Evolutionary conservation across 2,888 invertebrate species (phyloP).

Genomic region (Oscheius myriophilus): DNA sequence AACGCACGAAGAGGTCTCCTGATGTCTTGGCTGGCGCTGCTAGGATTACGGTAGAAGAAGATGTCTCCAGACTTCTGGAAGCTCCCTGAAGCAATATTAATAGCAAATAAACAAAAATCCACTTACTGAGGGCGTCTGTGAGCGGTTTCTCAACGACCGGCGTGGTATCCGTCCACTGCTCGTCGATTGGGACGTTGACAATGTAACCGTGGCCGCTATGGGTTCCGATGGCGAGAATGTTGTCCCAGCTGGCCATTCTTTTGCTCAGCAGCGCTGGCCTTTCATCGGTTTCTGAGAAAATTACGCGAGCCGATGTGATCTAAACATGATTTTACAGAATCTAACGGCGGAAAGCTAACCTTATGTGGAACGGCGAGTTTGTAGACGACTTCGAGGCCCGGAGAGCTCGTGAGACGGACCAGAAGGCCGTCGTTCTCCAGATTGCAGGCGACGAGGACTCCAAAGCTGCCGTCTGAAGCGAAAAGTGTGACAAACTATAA

Average conservation of each 20-base stretch:
- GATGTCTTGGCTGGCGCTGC: background rate
- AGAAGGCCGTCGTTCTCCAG: background rate
- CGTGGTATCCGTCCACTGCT: background rate
- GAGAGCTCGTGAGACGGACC: background rate
- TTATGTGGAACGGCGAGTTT: background rate
- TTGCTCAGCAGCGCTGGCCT: background rate
- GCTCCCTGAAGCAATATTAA: background rate
- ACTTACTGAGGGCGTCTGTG: constrained; percentile 15
- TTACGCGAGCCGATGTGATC: constrained; percentile 1
- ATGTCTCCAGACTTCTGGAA: background rate
- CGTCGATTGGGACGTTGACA: background rate
- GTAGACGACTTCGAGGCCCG: constrained; percentile 1
- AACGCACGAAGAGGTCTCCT: constrained; percentile 1
- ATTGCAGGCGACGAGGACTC: constrained; percentile 4
- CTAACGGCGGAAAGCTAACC: background rate
- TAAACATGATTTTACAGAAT: background rate
- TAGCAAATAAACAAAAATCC: background rate
- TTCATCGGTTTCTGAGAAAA: constrained; percentile 15
- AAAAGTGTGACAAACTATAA: no score
- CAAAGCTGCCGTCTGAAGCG: constrained; percentile 14
- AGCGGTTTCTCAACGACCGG: background rate
- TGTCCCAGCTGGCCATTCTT: constrained; percentile 13
- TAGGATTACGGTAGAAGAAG: constrained; percentile 4
- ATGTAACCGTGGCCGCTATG: constrained; percentile 8
- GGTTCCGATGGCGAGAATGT: constrained; percentile 17